A percentile compares a stretch with the other conserved stretches of the same genome.
Conservation (phyloP, 2,888 invertebrate genomes). For the Coelinius sp. region DNA sequence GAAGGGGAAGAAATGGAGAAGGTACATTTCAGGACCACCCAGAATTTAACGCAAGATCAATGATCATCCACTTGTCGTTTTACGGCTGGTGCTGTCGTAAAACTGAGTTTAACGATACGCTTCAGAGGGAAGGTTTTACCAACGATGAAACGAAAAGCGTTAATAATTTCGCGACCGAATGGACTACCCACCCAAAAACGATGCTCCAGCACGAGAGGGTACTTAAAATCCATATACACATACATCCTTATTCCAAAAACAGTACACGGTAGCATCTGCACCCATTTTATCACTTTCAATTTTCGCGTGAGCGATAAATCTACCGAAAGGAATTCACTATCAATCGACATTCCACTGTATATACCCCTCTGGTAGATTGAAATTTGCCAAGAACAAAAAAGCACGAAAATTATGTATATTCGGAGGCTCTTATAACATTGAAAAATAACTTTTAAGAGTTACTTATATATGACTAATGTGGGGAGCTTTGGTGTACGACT, state of each 20-base stretch:
- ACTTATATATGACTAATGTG: neutral
- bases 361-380: neutral
- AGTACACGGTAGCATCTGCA: conserved; percentile 16
- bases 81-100: conserved; percentile 51
- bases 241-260: conserved; percentile 22
- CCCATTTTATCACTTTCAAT: conserved; percentile 39
- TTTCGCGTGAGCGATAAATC: conserved; percentile 37
- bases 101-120: conserved; percentile 45
- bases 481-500: conserved; percentile 1
- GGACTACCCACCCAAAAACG: conserved; percentile 39
- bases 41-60: conserved; percentile 57
- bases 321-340: neutral
- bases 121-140: conserved; percentile 31
- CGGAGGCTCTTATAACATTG: neutral
- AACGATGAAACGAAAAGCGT: conserved; percentile 45
- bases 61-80: conserved; percentile 61
- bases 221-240: conserved; percentile 22
- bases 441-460: neutral
- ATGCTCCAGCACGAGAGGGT: conserved; percentile 13
- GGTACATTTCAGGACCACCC: conserved; percentile 40
- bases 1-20: conserved; percentile 23
- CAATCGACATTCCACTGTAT: neutral
- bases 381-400: neutral
- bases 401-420: neutral
- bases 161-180: conserved; percentile 50